Base-by-base conservation (phyloP, 2,113 vertebrate genomes). In the Brachyhypopomus occidentalis region DNA sequence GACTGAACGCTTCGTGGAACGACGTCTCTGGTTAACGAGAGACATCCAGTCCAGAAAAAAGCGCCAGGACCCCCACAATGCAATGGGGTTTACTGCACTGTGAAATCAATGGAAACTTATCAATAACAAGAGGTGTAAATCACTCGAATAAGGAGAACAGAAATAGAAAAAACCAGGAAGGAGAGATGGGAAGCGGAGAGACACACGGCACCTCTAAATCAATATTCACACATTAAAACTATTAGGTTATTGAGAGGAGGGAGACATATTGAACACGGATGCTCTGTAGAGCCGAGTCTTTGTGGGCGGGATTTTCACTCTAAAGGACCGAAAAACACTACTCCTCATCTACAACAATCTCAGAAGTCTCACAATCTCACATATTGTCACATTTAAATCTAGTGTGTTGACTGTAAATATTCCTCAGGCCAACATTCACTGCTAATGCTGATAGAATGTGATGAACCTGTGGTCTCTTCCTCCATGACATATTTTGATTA, bases 191-290 rank as follows among this genome's bases (percentile, higher is more conserved):
- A 72, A 60, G 58, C 45, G 66, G 45, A 41, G 41, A 41, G 41
- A 41, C 16, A 22, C 11, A 20, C 77, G 71, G 81, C 79, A 83
- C 88, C 92, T 90, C 88, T 92, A 95, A 96, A 98, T 98, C 96
- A 95, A 96, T 98, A 94, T 95, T 95, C 94, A 96, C 96, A 97
- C 95, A 97, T 97, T 96, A 97, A 93, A 93, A 91, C 94, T 94
- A 95, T 97, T 95, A 95, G 92, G 90, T 95, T 95, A 94, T 94
- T 92, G 93, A 96, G 93, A 94, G 92, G 84, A 74, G 85, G 83
- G 84, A 92, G 94, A 95, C 88, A 82, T 92, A 94, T 88, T 87
- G 85, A 66, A 72, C 85, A 8, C 17, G 7, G 45, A 52, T 8
- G 45, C 45, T 52, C 45, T 52, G 45, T 52, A 11, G 12, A 52